These are phyloP conservation scores for Leucoptera coffeella DNA, from an alignment of 2,888 invertebrate genomes.

Conservation along the genomic window DNA sequence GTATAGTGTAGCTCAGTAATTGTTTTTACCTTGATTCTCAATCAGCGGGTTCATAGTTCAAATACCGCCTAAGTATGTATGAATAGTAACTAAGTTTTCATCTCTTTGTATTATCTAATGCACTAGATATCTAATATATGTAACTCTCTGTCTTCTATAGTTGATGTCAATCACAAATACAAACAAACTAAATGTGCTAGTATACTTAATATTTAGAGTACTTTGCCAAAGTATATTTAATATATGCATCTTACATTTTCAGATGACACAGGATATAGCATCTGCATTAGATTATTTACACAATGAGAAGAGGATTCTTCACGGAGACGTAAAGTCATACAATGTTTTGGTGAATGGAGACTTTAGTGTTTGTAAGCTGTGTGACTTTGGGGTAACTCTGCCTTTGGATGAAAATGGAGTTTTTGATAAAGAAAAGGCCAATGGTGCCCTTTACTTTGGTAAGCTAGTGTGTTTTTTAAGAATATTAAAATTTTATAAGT, in stretches of 20 bases:
- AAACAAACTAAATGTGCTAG: too few species aligned
- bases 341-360: constrained; percentile 74
- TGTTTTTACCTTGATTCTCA: too few species aligned
- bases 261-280: constrained; percentile 61
- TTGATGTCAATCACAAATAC: too few species aligned
- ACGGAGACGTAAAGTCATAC: constrained; percentile 80
- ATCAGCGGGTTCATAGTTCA: too few species aligned
- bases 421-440: constrained; percentile 46
- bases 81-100: too few species aligned
- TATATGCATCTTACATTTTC: constrained; percentile 3
- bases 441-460: constrained; percentile 57
- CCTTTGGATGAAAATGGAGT: constrained; percentile 60
- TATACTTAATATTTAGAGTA: too few species aligned
- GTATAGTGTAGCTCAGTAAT: too few species aligned
- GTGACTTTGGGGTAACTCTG: constrained; percentile 80
- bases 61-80: too few species aligned
- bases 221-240: neutral
- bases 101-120: too few species aligned
- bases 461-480: constrained; percentile 7
- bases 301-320: constrained; percentile 61
- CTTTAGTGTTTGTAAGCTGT: constrained; percentile 69
- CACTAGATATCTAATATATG: too few species aligned
- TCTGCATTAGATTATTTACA: constrained; percentile 75
- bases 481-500: too few species aligned
- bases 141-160: too few species aligned